Evolutionary conservation across 1,140 invertebrate species (phyloP), one percentile per base, ranked within the genome.

Genomic region (Drosophila mauritiana): DNA sequence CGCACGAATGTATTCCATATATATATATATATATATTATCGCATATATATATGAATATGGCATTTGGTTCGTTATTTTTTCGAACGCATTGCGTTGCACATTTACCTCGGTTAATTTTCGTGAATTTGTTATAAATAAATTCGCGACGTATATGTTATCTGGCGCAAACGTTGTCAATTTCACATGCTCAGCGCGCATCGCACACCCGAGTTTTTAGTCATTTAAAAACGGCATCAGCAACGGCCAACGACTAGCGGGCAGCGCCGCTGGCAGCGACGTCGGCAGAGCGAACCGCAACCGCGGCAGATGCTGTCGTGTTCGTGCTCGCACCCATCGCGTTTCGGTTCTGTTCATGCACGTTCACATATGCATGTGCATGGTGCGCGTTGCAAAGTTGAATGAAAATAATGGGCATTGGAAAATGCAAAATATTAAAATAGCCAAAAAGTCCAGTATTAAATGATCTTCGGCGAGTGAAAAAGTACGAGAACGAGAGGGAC

Each of bases 201-300:
- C 65, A 88, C 82, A 81, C 82, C 79, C 79, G 83, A 82, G 81
- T 86, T 86, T 86, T 86, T 78, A 81, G 80, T 64, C 83, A 67
- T 76, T 88, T 69, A 59, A 88, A 82, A 81, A 78, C 73, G 72
- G 70, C 68, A 81, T 69, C 49, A 42, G 46, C 80, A 79, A 73
- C 78, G 80, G 64, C 73, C 40, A 27, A 68, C 31, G 40, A 55
- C 40, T 31, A 31, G 4, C 36, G 36, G 43, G 40, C 58, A 42
- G 63, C 52, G 51, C 45, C 48, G 63, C 68, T 67, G 61, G 58
- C 80, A 37, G 56, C 75, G 77, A 36, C 61, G 25, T 25, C 51
- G 51, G 34, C 70, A 34, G 34, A 17, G 34, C 5, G 8, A 42
- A 25, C 42, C 8, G 17, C n/a, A 52, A 17, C 49, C 22, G 48